These are phyloP conservation scores for Drosophila malerkotliana DNA, from an alignment of 1,140 invertebrate genomes.

Conservation along the genomic window DNA sequence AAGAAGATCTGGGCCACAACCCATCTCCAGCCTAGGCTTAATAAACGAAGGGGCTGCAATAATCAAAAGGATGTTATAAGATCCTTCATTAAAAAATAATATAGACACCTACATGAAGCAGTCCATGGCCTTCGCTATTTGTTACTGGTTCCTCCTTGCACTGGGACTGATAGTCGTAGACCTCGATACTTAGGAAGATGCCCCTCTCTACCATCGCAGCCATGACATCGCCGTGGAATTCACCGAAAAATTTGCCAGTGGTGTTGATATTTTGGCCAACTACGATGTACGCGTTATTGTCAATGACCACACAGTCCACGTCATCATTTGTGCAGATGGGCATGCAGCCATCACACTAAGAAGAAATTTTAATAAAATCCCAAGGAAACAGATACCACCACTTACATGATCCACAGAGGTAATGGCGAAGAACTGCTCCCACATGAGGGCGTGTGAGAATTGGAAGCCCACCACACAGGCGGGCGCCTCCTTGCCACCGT, in stretches of 20 bases:
- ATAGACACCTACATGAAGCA: constrained; percentile 63
- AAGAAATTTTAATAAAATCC: too few species aligned
- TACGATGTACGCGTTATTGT: constrained; percentile 95
- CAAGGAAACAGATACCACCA: not conserved
- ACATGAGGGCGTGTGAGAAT: constrained; percentile 88
- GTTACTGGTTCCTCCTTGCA: constrained; percentile 84
- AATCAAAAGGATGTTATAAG: not conserved
- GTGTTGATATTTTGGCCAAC: constrained; percentile 88
- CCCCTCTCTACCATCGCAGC: constrained; percentile 89
- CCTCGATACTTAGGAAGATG: constrained; percentile 90
- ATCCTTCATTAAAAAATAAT: not conserved
- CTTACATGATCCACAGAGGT: constrained; percentile 85
- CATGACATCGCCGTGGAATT: constrained; percentile 91
- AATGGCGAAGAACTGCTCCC: constrained; percentile 89
- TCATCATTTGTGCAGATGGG: constrained; percentile 86
- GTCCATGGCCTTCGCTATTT: constrained; percentile 50
- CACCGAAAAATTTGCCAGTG: constrained; percentile 93
- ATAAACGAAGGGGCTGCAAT: constrained; percentile 60
- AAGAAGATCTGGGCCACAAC: constrained; percentile 67
- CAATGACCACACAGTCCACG: constrained; percentile 93
- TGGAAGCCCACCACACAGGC: constrained; percentile 95
- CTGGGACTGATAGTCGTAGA: constrained; percentile 94
- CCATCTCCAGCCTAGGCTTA: constrained; percentile 72
- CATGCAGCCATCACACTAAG: constrained; percentile 84
- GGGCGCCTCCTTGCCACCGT: constrained; percentile 90